These are phyloP conservation scores for Candidula unifasciata DNA, from an alignment of 2,888 invertebrate species.

Conservation along the genomic window DNA sequence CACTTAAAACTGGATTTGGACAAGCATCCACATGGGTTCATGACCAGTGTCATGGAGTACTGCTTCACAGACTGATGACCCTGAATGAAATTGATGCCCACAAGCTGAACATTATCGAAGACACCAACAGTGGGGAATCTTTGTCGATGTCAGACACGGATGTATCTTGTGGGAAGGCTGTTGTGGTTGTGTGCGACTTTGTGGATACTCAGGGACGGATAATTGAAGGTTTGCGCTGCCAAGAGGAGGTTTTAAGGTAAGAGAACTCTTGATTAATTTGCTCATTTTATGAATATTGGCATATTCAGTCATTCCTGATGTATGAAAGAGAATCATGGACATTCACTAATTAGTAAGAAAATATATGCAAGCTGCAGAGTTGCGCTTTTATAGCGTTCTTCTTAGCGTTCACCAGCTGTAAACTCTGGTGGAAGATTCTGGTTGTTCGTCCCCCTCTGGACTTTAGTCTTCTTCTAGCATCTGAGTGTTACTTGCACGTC, in stretches of 20 bases:
- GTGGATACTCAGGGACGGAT: constrained; percentile 39
- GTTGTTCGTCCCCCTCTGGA: too few relatives aligned
- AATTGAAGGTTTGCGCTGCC: constrained; percentile 23
- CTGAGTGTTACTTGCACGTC: too few relatives aligned
- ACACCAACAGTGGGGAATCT: background rate
- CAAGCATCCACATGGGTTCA: background rate
- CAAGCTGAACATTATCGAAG: constrained; percentile 1
- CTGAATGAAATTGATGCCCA: background rate
- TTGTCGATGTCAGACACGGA: too few relatives aligned
- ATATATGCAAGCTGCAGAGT: too few relatives aligned
- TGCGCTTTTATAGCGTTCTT: too few relatives aligned
- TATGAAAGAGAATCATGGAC: background rate
- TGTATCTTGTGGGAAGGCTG: background rate
- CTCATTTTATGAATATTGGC: too few relatives aligned
- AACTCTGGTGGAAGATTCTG: too few relatives aligned
- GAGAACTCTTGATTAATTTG: background rate
- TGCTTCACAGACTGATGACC: background rate
- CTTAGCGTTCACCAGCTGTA: too few relatives aligned
- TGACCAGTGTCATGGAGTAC: background rate
- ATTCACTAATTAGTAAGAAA: too few relatives aligned
- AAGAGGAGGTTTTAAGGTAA: constrained; percentile 4
- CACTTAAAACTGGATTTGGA: background rate
- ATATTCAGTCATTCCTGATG: too few relatives aligned
- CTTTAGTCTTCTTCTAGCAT: too few relatives aligned
- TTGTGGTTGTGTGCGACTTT: constrained; percentile 33